phyloP scores from a whole-genome alignment of 2,888 invertebrate genomes.

The Diloba caeruleocephala region DNA sequence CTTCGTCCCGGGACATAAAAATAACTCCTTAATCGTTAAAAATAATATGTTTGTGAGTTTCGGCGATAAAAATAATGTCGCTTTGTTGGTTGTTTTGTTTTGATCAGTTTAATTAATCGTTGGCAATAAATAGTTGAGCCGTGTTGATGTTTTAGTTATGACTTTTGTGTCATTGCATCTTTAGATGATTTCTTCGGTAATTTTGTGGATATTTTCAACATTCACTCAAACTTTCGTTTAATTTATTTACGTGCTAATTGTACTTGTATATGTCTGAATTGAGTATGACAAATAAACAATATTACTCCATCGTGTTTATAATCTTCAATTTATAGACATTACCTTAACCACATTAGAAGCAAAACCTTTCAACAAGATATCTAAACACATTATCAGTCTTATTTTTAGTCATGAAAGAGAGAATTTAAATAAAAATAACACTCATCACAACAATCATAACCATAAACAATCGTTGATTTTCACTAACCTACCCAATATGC shows the following conservation, averaged over 20 bases:
- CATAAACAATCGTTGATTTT: constrained; percentile 38
- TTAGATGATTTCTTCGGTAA: not conserved
- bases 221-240: too few species aligned
- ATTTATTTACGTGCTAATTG: too few species aligned
- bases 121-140: constrained; percentile 31
- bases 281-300: too few species aligned
- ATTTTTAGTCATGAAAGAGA: not conserved
- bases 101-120: constrained; percentile 45
- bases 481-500: constrained; percentile 48
- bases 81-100: constrained; percentile 54
- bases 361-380: constrained; percentile 2
- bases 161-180: constrained; percentile 6
- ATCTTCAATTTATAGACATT: too few species aligned
- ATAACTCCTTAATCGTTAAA: constrained; percentile 64
- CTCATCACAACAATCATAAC: constrained; percentile 30
- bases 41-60: constrained; percentile 58
- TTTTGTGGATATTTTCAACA: not conserved
- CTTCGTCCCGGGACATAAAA: constrained; percentile 56
- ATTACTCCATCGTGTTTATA: too few species aligned
- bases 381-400: constrained; percentile 1
- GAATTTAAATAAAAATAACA: constrained; percentile 10
- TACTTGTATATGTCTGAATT: too few species aligned
- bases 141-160: constrained; percentile 37
- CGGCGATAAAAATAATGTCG: constrained; percentile 56
- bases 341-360: not conserved